Evolutionary conservation across 2,888 invertebrate species (phyloP).

Genomic region (Cantharis flavilabris): DNA sequence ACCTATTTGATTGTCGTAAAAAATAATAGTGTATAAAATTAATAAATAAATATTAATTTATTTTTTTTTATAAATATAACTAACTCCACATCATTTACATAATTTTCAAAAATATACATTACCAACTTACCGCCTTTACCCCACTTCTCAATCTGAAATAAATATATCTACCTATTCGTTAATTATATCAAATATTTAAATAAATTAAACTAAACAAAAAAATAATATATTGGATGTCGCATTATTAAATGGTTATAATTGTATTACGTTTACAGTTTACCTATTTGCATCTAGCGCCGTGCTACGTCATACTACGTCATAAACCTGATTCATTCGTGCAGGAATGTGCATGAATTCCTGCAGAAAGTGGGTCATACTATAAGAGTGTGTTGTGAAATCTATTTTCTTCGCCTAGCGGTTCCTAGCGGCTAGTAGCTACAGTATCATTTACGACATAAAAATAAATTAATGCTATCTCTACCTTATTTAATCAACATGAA

Average conservation of each 20-base stretch:
- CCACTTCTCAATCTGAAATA: not conserved
- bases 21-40: not conserved
- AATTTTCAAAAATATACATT: not conserved
- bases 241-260: not conserved
- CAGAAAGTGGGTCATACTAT: slow-evolving; percentile 48
- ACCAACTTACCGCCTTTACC: not conserved
- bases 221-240: not conserved
- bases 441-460: not conserved
- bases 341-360: slow-evolving; percentile 53
- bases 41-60: no score
- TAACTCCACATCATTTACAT: not conserved
- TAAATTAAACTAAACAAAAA: not conserved
- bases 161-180: not conserved
- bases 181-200: not conserved
- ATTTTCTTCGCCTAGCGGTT: not conserved
- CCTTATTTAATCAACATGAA: not conserved
- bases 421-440: not conserved
- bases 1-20: not conserved
- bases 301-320: slow-evolving; percentile 52
- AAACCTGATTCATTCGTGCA: slow-evolving; percentile 56
- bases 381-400: not conserved
- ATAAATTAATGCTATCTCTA: not conserved
- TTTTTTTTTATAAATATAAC: not conserved
- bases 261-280: slow-evolving; percentile 23
- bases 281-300: slow-evolving; percentile 33